Base-by-base conservation (phyloP, 1,140 invertebrate species). In the Eurosta solidaginis region DNA sequence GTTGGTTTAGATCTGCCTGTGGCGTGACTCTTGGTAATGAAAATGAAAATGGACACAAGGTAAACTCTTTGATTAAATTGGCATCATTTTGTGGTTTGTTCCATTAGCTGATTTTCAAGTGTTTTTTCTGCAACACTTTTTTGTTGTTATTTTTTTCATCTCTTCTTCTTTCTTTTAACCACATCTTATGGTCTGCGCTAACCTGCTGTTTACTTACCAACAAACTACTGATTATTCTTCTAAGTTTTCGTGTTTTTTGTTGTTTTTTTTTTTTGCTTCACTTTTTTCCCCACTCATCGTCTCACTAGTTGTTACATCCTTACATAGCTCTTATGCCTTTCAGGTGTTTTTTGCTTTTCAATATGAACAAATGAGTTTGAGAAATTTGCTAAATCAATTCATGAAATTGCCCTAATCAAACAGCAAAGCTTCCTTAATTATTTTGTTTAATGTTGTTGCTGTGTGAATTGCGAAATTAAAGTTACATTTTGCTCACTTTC, bases 71-170 rank as follows among this genome's bases (percentile, higher is more conserved):
- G 54, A 59, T 59, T 59, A 59, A 59, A 59, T 68, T 68, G 29
- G 59, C 59, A 68, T 68, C 59, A 68, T 68, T 68, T 68, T 59
- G 59, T 68, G 59, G 59, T 33, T 68, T 68, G 59, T 68, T 68
- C 33, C 29, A 68, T 68, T 68, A 68, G 59, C 59, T 68, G 59
- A 68, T 68, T 68, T 29, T 33, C 12, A 36, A 68, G 59, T 68
- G 59, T 36, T 40, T 42, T 47, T 68, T 42, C 59, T 68, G 1
- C 33, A 10, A 29, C n/a, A n/a, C 6, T 3, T 59, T 7, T 40
- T 68, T 40, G 20, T 68, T 40, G 6, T 22, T 40, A 1, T 6
- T 33, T 36, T 9, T 17, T 36, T 6, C 9, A 36, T 40, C 6
- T 63, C 12, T 47, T 47, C 12, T 47, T 47, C n/a, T 47, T 12